Evolutionary conservation across 2,888 invertebrate genomes (phyloP).

Genomic region (Chymomyza caudatula): DNA sequence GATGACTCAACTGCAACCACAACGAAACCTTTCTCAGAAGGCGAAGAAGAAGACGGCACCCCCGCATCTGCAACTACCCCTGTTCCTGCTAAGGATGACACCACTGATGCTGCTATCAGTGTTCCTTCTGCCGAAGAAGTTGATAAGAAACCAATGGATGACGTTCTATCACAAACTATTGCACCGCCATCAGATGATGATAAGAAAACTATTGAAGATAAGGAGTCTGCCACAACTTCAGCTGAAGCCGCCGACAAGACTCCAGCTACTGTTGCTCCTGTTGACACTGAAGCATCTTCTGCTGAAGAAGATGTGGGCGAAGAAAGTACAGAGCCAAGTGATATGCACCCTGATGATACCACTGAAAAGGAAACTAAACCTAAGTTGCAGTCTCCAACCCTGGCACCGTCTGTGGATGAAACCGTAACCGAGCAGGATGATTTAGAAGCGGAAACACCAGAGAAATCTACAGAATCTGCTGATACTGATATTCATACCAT

Average conservation of each 20-base stretch:
- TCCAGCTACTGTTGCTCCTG: constrained; percentile 40
- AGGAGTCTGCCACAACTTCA: constrained; percentile 33
- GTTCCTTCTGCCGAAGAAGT: constrained; percentile 36
- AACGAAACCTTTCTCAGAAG: constrained; percentile 15
- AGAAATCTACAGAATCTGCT: constrained; percentile 29
- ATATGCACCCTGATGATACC: constrained; percentile 33
- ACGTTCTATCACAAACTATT: constrained; percentile 42
- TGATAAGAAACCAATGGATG: constrained; percentile 51
- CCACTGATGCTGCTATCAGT: constrained; percentile 26
- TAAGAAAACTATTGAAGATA: constrained; percentile 29
- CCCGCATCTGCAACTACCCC: constrained; percentile 19
- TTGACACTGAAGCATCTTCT: constrained; percentile 37
- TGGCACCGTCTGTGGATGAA: constrained; percentile 25
- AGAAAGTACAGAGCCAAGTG: constrained; percentile 26
- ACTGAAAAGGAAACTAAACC: constrained; percentile 32
- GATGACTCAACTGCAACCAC: constrained; percentile 30
- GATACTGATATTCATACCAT: constrained; percentile 23
- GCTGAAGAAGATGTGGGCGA: constrained; percentile 9
- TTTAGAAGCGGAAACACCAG: constrained; percentile 28
- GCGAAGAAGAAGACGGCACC: constrained; percentile 27
- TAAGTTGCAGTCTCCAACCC: constrained; percentile 44
- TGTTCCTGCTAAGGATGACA: constrained; percentile 16
- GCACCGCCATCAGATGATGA: constrained; percentile 35
- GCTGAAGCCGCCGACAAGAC: constrained; percentile 37
- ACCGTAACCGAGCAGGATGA: constrained; percentile 33